Conservation (phyloP, 1,140 invertebrate species). For the Drosophila chauvacae region DNA sequence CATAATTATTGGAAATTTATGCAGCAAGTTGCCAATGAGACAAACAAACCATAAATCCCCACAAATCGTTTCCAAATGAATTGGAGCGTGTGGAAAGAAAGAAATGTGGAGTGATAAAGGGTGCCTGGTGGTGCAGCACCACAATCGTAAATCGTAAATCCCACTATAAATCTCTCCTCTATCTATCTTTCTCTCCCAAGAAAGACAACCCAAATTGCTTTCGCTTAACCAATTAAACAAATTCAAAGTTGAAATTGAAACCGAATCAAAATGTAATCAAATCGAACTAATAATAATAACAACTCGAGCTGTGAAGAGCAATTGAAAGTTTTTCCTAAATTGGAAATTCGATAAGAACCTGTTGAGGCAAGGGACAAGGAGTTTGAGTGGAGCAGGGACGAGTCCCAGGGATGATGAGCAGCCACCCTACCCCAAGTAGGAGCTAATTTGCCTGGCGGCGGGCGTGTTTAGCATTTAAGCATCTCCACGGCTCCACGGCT, state of each 20-base stretch:
- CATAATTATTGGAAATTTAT: conserved; percentile 51
- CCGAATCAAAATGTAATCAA: conserved; percentile 24
- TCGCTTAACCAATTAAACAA: conserved; percentile 32
- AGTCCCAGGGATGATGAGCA: no score
- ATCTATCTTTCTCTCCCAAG: neutral
- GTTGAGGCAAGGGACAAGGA: conserved; percentile 15
- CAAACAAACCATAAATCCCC: conserved; percentile 49
- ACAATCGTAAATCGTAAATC: conserved; percentile 27
- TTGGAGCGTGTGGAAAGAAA: conserved; percentile 37
- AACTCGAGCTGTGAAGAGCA: conserved; percentile 41
- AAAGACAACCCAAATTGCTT: conserved; percentile 26
- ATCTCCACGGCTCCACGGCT: neutral
- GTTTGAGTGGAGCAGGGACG: neutral
- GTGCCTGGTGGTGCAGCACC: neutral
- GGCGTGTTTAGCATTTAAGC: conserved; percentile 44
- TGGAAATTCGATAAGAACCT: conserved; percentile 32
- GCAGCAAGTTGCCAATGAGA: conserved; percentile 44
- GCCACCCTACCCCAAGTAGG: neutral
- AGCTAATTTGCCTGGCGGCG: conserved; percentile 41
- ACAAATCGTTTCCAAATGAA: conserved; percentile 50
- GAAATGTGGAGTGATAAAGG: conserved; percentile 10
- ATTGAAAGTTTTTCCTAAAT: conserved; percentile 23
- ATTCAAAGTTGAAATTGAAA: conserved; percentile 15
- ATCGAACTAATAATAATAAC: conserved; percentile 42
- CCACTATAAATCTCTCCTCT: conserved; percentile 9